Evolutionary conservation across 30 jellyfish, hydroid and myxozoan species (phyloP).

Genomic region (Aurelia sp.): DNA sequence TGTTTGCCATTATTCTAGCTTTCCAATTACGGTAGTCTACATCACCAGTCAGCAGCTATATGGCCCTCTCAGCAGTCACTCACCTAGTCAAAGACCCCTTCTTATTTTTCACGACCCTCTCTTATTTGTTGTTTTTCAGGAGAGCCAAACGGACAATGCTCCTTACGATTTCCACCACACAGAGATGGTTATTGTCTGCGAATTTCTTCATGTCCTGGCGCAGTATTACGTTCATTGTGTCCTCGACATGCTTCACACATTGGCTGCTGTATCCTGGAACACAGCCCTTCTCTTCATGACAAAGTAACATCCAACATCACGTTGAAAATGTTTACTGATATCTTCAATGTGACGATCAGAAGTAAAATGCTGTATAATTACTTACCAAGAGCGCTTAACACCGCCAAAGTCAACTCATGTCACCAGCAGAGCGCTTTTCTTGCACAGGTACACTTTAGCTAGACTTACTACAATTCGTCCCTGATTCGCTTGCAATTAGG

Average conservation of each 20-base stretch:
- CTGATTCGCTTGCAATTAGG: no score
- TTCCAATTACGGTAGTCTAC: no score
- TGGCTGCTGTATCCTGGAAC: conserved; percentile 60
- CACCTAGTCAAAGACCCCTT: no score
- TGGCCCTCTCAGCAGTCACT: no score
- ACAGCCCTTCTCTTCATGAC: background rate
- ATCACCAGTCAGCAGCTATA: no score
- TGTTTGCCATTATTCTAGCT: no score
- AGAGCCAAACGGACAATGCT: conserved; percentile 15
- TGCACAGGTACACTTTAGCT: conserved; percentile 37
- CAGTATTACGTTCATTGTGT: conserved; percentile 39
- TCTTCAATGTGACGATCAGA: conserved; percentile 42
- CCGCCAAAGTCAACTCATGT: conserved; percentile 36
- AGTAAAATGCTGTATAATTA: conserved; percentile 9
- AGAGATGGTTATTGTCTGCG: conserved; percentile 48
- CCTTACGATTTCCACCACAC: conserved; percentile 30
- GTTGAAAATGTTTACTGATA: conserved; percentile 11
- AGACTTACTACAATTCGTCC: background rate
- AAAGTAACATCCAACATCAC: conserved; percentile 14
- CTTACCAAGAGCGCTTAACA: conserved; percentile 11
- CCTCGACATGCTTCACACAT: background rate
- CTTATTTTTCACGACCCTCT: no score
- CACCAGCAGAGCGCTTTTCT: conserved; percentile 56
- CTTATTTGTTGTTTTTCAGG: background rate
- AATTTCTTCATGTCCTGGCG: conserved; percentile 64